Base-by-base conservation (phyloP, 2,797 vertebrate species). In the Pyrocephalus nanus region DNA sequence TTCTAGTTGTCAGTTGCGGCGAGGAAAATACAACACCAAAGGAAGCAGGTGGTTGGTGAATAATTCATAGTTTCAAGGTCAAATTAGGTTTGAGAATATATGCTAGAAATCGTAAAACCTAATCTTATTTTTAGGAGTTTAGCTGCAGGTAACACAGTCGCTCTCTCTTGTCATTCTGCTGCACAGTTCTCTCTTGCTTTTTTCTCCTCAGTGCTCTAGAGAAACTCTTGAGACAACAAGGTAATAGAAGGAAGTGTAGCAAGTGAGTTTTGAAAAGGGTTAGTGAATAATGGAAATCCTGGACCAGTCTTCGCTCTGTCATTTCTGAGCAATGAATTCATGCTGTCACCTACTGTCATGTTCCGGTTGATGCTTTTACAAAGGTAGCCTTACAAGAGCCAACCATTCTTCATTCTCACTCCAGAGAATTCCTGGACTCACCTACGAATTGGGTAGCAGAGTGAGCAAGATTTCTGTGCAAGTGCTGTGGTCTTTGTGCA, bases 1-100 rank as follows among this genome's bases (percentile, higher is more conserved):
- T 96, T 97, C 92, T 95, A 93, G 91, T 94, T 92, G 54, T 36
- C 92, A 89, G 38, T 87, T 96, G 93, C 51, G 43, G 2, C 4
- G 43, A 75, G 6, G 90, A 88, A 91, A 51, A 4, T 61, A 36
- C 55, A 86, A 25, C 78, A 71, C 45, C 94, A 85, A 12, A 78
- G 89, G 85, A 95, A 22, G 53, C 47, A 77, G 15, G 73, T 94
- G 93, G 89, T 96, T 90, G 5, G 82, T 96, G 91, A 91, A 93
- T 48, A 92, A 84, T 72, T 90, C 27, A 13, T 74, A 82, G 88
- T 75, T 92, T 84, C 4, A 11, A 92, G 85, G 65, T 90, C 34
- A 53, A 16, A 5, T 77, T 92, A 92, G 42, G 36, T 82, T 92
- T 92, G 58, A 94, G 36, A 57, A 3, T 42, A 17, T 77, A 53